These are phyloP conservation scores for Parnassius mnemosyne DNA, from an alignment of 2,888 invertebrate species.

Conservation along the genomic window DNA sequence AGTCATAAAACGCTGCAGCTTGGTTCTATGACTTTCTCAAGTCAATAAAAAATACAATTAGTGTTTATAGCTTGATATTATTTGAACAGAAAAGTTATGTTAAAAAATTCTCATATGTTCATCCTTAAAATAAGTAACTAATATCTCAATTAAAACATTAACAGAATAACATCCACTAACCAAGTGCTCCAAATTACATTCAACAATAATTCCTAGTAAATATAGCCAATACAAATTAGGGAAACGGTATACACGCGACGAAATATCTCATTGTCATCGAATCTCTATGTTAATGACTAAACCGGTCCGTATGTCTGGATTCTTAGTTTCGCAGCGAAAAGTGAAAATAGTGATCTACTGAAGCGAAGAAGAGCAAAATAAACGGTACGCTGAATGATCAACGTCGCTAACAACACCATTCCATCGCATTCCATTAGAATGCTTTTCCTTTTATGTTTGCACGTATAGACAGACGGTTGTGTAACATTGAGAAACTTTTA, in stretches of 20 bases:
- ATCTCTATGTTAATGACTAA: constrained; percentile 27
- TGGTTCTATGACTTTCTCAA: too few species aligned
- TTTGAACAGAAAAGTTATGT: neutral
- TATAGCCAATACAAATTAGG: neutral
- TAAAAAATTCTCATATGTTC: neutral
- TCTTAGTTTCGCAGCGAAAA: constrained; percentile 58
- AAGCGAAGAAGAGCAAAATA: constrained; percentile 29
- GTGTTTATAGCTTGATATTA: too few species aligned
- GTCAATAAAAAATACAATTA: too few species aligned
- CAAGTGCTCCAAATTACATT: neutral
- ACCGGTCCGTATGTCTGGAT: constrained; percentile 44
- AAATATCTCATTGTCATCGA: constrained; percentile 17
- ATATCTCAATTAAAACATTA: neutral
- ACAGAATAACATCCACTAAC: neutral
- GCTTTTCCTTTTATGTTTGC: constrained; percentile 27
- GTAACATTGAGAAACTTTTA: constrained; percentile 23
- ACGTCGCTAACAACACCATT: constrained; percentile 13
- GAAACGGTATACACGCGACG: constrained; percentile 2
- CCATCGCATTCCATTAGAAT: constrained; percentile 21
- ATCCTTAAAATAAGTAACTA: neutral
- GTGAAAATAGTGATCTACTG: constrained; percentile 56
- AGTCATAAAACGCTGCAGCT: too few species aligned
- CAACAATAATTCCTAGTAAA: neutral
- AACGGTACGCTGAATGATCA: constrained; percentile 27
- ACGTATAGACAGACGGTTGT: constrained; percentile 17